Conservation (phyloP, 2,113 vertebrate genomes). For the Tragelaphus buxtoni region DNA sequence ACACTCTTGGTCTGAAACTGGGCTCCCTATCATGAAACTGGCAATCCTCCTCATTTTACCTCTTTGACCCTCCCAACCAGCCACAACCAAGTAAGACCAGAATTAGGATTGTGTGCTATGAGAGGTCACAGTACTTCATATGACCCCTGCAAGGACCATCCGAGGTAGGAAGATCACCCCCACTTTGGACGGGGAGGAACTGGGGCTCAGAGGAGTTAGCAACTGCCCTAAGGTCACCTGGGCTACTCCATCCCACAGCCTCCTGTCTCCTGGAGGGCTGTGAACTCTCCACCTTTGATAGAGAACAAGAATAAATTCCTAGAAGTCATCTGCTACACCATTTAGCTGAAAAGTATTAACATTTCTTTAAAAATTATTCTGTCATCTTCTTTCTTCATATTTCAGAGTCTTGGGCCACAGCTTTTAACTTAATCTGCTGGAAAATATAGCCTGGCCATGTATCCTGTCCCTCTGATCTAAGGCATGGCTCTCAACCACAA, state of each 20-base stretch:
- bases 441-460: conserved; percentile 52
- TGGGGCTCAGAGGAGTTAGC: background rate
- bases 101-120: background rate
- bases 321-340: conserved; percentile 32
- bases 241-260: background rate
- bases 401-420: conserved; percentile 37
- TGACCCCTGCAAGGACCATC: background rate
- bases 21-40: background rate
- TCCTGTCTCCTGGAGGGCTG: background rate
- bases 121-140: background rate
- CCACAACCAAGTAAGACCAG: background rate
- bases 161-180: background rate
- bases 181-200: background rate
- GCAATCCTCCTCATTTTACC: background rate
- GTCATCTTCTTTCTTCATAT: conserved; percentile 57
- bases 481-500: conserved; percentile 65
- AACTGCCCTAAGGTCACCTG: background rate
- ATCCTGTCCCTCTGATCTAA: conserved; percentile 64
- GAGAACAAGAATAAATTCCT: conserved; percentile 39
- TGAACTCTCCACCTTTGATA: background rate
- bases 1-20: background rate
- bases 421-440: conserved; percentile 66
- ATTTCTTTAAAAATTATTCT: conserved; percentile 55
- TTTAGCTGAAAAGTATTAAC: conserved; percentile 60
- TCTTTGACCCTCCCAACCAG: background rate